A percentile compares a stretch with the other conserved stretches of the same genome.
phyloP scores from a whole-genome alignment of 1,140 invertebrate genomes.

The Mercenaria mercenaria region DNA sequence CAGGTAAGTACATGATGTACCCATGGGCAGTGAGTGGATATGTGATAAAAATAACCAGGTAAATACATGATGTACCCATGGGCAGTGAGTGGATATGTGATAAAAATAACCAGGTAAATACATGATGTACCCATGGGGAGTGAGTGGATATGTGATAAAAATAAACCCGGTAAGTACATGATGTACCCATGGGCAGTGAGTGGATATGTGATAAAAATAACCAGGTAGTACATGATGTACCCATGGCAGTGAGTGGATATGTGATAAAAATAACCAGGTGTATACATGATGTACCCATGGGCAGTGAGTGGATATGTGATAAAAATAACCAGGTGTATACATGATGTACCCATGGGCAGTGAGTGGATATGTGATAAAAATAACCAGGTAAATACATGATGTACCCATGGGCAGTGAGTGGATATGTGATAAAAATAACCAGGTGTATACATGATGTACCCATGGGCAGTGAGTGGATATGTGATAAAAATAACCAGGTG shows the following conservation, averaged over 20 bases:
- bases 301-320: slow-evolving; percentile 98
- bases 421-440: no score
- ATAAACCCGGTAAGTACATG: slow-evolving; percentile 98
- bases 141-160: slow-evolving; percentile 98
- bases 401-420: no score
- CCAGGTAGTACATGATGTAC: slow-evolving; percentile 89
- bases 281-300: slow-evolving; percentile 88
- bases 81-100: no score
- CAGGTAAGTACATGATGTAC: no score
- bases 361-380: no score
- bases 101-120: slow-evolving; percentile 77
- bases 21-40: slow-evolving; percentile 97
- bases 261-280: neutral
- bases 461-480: slow-evolving; percentile 98
- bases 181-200: slow-evolving; percentile 99
- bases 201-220: slow-evolving; percentile 97
- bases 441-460: no score
- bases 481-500: slow-evolving; percentile 97
- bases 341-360: no score
- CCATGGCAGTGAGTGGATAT: neutral
- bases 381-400: no score
- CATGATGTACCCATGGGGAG: slow-evolving; percentile 99
- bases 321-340: no score
- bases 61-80: no score
- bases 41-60: slow-evolving; percentile 97